A percentile compares a stretch with the other conserved stretches of the same genome.
phyloP scores from a whole-genome alignment of 1,140 invertebrate species.

The Drosophila baimaii region DNA sequence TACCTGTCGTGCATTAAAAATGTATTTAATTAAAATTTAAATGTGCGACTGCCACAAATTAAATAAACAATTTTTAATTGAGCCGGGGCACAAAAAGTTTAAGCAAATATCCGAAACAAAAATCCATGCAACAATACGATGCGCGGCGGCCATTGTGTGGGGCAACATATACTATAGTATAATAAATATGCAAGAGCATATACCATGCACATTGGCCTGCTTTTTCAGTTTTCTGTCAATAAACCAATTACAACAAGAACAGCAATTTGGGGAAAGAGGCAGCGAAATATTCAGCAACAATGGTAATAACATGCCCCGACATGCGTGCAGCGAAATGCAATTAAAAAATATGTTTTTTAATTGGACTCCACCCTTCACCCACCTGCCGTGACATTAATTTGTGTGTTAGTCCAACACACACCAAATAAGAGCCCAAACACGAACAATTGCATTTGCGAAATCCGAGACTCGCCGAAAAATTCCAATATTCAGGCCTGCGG shows the following conservation, averaged over 20 bases:
- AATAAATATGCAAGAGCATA: constrained; percentile 36
- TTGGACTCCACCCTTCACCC: constrained; percentile 59
- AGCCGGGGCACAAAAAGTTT: constrained; percentile 71
- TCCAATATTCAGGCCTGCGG: constrained; percentile 5
- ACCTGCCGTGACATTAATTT: constrained; percentile 77
- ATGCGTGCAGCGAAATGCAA: constrained; percentile 74
- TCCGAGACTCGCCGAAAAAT: constrained; percentile 36
- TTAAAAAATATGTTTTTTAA: constrained; percentile 79
- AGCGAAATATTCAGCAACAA: constrained; percentile 25
- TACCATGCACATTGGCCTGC: constrained; percentile 51
- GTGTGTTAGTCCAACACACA: constrained; percentile 62
- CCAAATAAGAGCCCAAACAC: constrained; percentile 21
- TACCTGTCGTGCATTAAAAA: constrained; percentile 60
- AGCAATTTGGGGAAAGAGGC: constrained; percentile 22
- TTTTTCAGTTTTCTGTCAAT: constrained; percentile 67
- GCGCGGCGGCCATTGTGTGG: constrained; percentile 11
- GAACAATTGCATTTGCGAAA: constrained; percentile 42
- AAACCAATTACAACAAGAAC: constrained; percentile 73
- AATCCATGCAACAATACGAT: constrained; percentile 50
- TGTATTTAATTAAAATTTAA: constrained; percentile 80
- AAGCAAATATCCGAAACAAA: constrained; percentile 59
- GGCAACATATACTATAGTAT: too few relatives aligned
- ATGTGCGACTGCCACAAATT: constrained; percentile 74
- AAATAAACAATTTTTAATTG: constrained; percentile 82
- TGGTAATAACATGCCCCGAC: constrained; percentile 35